Base-by-base conservation (phyloP, 2,797 vertebrate genomes). In the Echeneis naucrates region DNA sequence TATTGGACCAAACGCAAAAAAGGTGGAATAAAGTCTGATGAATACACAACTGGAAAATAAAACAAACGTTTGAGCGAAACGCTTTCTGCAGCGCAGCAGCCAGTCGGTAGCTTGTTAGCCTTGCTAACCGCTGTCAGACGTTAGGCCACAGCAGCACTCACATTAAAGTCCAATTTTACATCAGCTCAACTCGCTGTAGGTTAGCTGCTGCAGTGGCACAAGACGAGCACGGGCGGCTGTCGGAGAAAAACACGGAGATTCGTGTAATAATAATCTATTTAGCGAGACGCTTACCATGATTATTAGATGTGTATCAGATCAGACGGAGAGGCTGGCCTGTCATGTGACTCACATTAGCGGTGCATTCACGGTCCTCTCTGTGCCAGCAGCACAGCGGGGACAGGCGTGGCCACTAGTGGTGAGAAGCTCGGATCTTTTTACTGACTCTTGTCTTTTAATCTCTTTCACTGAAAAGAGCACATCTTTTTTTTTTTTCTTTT, bases 301-400 rank as follows among this genome's bases (percentile, higher is more conserved):
- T 76, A 4, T 45, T 21, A 63, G 76, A 45, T 50, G 75, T 53
- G 80, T 75, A 19, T 52, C 68, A 55, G 80, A 60, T 69, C 75
- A 57, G 79, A 68, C 78, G 74, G 55, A 76, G 75, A 76, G 59
- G 60, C 64, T 69, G 24, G 52, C 11, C 57, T 79, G 83, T 92
- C 90, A 92, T 89, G 89, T 92, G 90, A 92, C 84, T 80, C 54
- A 26, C 60, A 65, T 30, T 47, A 62, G 70, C 24, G 61, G 26
- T 76, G 75, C 75, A 1, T 80, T 77, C 82, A 82, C 58, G 55
- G 60, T 35, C 75, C 8, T n/a, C 38, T 10, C 50, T 47, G 72
- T 16, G 61, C 19, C 2, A n/a, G 14, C 40, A 19, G 19, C 30
- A 70, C 68, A 44, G 51, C 59, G 48, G 1, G 3, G 11, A 23